These are phyloP conservation scores for Cervus canadensis DNA, from an alignment of 2,113 vertebrate genomes.

Conservation along the genomic window DNA sequence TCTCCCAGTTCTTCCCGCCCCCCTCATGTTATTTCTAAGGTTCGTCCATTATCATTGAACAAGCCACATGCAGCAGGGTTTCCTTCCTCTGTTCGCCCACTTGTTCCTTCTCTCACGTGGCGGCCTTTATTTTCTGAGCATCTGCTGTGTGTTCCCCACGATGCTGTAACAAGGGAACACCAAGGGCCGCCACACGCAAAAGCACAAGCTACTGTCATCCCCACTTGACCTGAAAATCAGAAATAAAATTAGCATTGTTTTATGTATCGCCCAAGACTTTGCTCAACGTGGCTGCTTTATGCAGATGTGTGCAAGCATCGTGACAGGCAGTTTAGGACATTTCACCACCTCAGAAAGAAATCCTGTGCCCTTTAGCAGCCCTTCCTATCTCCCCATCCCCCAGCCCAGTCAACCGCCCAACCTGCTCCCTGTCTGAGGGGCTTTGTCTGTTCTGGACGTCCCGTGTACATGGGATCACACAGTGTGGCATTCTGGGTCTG, in stretches of 20 bases:
- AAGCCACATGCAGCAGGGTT: rapidly evolving
- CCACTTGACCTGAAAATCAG: neutral
- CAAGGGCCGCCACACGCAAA: rapidly evolving
- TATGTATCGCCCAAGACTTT: rapidly evolving
- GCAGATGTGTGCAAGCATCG: rapidly evolving
- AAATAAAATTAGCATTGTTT: neutral
- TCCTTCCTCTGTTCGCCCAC: rapidly evolving
- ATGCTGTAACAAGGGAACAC: neutral
- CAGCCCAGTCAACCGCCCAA: neutral
- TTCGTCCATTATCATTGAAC: rapidly evolving
- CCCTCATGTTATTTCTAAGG: rapidly evolving
- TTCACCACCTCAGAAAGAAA: neutral
- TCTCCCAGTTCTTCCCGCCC: neutral
- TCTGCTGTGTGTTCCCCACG: neutral
- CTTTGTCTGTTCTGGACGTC: neutral
- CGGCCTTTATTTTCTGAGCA: neutral
- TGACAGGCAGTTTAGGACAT: neutral
- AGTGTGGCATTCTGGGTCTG: rapidly evolving
- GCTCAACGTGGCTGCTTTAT: neutral
- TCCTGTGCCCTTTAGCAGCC: neutral
- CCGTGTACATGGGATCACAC: rapidly evolving
- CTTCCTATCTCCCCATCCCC: neutral
- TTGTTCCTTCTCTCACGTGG: rapidly evolving
- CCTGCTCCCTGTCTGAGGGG: neutral
- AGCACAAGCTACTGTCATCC: neutral